Conservation (phyloP, 64 coral and sea anemone genomes). For the Pachyseris speciosa region DNA sequence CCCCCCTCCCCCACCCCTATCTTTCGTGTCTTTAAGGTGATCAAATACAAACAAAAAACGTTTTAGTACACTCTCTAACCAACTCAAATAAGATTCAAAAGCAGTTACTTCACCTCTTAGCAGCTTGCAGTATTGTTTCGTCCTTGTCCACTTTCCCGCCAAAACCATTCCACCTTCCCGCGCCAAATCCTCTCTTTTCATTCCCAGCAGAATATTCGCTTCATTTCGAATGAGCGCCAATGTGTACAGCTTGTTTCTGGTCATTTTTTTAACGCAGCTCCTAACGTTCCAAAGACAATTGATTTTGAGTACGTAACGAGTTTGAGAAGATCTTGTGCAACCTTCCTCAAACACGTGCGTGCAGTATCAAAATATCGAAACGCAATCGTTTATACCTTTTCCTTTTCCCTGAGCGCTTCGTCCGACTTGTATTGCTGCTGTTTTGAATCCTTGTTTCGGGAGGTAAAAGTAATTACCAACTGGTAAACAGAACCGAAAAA, state of each 20-base stretch:
- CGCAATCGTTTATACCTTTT: too few species aligned
- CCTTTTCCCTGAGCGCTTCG: too few species aligned
- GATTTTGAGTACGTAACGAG: too few species aligned
- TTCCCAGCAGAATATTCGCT: slow-evolving; percentile 80
- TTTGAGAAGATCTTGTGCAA: too few species aligned
- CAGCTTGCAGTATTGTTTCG: slow-evolving; percentile 82
- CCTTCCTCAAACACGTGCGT: too few species aligned
- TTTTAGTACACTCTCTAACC: background rate
- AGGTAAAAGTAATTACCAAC: too few species aligned
- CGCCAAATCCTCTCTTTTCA: slow-evolving; percentile 99
- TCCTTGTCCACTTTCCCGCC: slow-evolving; percentile 94
- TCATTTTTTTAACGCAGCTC: slow-evolving; percentile 44
- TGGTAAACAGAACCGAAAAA: too few species aligned
- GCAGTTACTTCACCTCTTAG: slow-evolving; percentile 43
- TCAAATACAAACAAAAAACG: background rate
- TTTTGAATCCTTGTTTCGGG: too few species aligned
- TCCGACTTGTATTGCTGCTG: too few species aligned
- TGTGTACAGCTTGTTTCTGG: slow-evolving; percentile 80
- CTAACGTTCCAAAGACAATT: background rate
- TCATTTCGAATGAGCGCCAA: slow-evolving; percentile 80
- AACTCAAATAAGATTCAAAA: background rate
- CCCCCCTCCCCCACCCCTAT: too few species aligned
- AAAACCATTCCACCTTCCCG: slow-evolving; percentile 98
- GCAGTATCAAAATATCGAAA: too few species aligned
- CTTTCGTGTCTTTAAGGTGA: too few species aligned